Evolutionary conservation across 2,888 invertebrate genomes (phyloP).

Genomic region (Zootermopsis nevadensis): DNA sequence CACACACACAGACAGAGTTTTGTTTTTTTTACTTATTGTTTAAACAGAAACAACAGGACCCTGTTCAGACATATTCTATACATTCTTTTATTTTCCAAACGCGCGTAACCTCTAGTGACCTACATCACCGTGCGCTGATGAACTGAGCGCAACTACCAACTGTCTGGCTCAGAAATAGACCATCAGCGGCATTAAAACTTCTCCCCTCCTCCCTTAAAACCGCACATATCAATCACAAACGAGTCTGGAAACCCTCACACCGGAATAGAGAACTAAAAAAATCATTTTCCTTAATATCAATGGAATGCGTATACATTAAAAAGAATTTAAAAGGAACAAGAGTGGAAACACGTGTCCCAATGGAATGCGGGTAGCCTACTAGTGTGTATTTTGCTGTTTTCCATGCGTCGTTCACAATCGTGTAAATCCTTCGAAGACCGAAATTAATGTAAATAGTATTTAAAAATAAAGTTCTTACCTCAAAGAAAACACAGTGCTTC

Average conservation of each 20-base stretch:
- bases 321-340: no score
- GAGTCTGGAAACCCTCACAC: background rate
- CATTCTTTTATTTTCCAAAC: background rate
- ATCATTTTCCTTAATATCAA: no score
- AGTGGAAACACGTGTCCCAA: no score
- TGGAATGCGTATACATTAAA: no score
- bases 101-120: constrained; percentile 5
- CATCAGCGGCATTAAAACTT: background rate
- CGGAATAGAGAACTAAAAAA: no score
- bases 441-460: no score
- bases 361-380: no score
- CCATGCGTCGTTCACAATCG: no score
- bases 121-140: background rate
- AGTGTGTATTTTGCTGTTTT: no score
- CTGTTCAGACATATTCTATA: background rate
- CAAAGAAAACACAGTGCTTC: no score
- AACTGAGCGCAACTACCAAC: background rate
- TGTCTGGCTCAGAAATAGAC: background rate
- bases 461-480: no score
- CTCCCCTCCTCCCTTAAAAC: background rate
- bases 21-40: background rate
- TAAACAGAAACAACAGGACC: background rate
- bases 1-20: background rate
- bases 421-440: no score
- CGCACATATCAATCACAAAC: background rate